A percentile compares a stretch with the other conserved stretches of the same genome.
These are phyloP conservation scores for Eupithecia tripunctaria DNA, from an alignment of 2,888 invertebrate genomes.

Conservation along the genomic window DNA sequence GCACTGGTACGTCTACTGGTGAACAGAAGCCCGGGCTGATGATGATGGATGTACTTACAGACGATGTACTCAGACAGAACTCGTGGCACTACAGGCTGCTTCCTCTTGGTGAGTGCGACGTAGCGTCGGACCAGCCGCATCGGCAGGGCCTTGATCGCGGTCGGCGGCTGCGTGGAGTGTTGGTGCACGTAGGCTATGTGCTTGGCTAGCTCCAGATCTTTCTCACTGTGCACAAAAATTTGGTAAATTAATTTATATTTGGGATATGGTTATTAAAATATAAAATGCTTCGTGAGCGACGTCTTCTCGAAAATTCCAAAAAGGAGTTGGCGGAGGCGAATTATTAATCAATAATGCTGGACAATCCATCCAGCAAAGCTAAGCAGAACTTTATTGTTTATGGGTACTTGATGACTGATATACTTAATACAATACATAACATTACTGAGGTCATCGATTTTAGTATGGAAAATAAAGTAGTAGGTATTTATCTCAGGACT, in stretches of 20 bases:
- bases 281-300: neutral
- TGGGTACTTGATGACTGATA: no score
- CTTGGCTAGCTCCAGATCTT: constrained; percentile 93
- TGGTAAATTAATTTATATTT: neutral
- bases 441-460: neutral
- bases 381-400: no score
- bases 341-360: no score
- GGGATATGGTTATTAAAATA: neutral
- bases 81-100: constrained; percentile 92
- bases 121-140: constrained; percentile 98
- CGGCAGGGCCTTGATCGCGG: constrained; percentile 89
- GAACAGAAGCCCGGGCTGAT: no score
- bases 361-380: no score
- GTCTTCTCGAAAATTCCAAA: neutral
- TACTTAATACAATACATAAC: no score
- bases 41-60: constrained; percentile 51
- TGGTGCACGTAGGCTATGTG: constrained; percentile 99
- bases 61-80: constrained; percentile 60
- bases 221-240: constrained; percentile 74
- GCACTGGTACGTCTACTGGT: no score
- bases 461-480: neutral
- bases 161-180: constrained; percentile 94
- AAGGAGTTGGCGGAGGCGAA: no score
- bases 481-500: neutral
- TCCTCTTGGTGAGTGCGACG: constrained; percentile 94